phyloP scores from a whole-genome alignment of 2,797 vertebrate genomes.

The Amblyraja radiata region DNA sequence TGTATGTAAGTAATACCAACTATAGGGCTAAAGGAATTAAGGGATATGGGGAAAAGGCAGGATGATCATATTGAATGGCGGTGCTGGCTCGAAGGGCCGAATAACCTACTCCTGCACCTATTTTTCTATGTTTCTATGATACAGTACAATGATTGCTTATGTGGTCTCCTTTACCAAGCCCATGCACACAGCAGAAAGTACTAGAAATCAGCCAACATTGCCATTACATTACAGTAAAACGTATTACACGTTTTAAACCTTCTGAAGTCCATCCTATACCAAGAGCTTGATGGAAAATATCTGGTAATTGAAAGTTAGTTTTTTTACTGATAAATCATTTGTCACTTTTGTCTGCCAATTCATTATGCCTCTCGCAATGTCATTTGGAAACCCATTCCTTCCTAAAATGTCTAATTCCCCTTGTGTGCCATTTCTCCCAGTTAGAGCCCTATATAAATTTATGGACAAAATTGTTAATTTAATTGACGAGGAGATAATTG shows the following conservation, averaged over 20 bases:
- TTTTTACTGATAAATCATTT: neutral
- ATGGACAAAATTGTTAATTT: constrained; percentile 26
- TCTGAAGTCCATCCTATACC: neutral
- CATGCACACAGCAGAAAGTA: neutral
- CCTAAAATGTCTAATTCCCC: neutral
- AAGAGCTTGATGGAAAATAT: neutral
- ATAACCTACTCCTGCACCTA: too few relatives aligned
- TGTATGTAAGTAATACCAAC: neutral
- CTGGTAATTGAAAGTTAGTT: neutral
- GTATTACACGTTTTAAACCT: neutral
- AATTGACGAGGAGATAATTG: constrained; percentile 20
- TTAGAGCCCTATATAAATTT: constrained; percentile 2
- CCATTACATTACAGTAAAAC: neutral
- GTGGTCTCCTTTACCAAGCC: neutral
- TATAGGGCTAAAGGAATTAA: neutral
- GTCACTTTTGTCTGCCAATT: neutral
- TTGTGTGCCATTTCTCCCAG: neutral
- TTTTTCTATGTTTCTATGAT: too few relatives aligned
- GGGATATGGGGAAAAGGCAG: too few relatives aligned
- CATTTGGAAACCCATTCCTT: neutral
- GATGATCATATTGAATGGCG: too few relatives aligned
- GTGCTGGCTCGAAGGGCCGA: too few relatives aligned
- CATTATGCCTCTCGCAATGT: neutral
- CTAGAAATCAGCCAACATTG: neutral
- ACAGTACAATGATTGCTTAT: neutral